A percentile compares a stretch with the other conserved stretches of the same genome.
phyloP scores from a whole-genome alignment of 2,113 vertebrate genomes.

The Nerophis ophidion region DNA sequence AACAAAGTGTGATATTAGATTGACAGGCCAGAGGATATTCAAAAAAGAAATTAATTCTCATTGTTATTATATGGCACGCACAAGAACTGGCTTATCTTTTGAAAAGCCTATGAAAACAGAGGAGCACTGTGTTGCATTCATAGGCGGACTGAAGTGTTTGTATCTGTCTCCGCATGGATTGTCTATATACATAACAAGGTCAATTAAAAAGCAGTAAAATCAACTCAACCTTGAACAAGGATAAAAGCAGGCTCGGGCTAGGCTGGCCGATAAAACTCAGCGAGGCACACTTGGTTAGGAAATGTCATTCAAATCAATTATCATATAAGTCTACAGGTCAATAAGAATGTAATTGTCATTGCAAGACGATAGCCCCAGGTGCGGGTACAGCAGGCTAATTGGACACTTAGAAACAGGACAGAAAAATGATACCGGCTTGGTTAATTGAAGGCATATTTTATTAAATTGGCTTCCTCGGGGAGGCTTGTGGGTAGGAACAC shows the following conservation, averaged over 20 bases:
- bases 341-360: slow-evolving; percentile 7
- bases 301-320: slow-evolving; percentile 14
- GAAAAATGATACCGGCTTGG: slow-evolving; percentile 3
- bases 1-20: not conserved
- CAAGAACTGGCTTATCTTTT: not conserved
- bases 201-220: slow-evolving; percentile 18
- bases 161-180: not conserved
- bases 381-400: not conserved
- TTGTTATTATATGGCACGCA: not conserved
- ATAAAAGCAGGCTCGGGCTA: not conserved
- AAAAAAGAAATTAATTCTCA: not conserved
- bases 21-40: not conserved
- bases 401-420: not conserved
- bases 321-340: slow-evolving; percentile 7
- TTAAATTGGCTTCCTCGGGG: slow-evolving; percentile 2
- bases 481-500: slow-evolving; percentile 1
- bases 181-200: slow-evolving; percentile 16
- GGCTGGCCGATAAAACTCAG: not conserved
- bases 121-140: not conserved
- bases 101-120: not conserved
- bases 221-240: slow-evolving; percentile 4
- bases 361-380: not conserved
- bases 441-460: slow-evolving; percentile 3
- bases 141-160: not conserved
- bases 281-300: not conserved